Evolutionary conservation across 1,140 invertebrate genomes (phyloP).

Genomic region (Apis cerana): DNA sequence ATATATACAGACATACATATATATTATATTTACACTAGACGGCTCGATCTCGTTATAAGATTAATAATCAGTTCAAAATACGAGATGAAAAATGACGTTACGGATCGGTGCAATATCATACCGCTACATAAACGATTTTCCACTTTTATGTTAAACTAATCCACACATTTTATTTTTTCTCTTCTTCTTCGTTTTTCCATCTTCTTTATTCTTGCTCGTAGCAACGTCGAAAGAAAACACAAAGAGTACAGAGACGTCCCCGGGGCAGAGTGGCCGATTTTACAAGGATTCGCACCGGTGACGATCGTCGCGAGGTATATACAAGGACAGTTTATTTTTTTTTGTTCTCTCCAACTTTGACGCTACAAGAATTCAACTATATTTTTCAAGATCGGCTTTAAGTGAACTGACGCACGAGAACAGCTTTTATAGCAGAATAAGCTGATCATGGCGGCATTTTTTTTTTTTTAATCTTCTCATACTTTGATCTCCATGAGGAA

Average conservation of each 20-base stretch:
- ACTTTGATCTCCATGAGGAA: not conserved
- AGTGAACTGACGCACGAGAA: not conserved
- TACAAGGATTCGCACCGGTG: conserved; percentile 24
- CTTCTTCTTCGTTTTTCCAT: not conserved
- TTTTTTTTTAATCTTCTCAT: not conserved
- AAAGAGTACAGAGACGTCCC: not conserved
- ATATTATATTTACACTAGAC: conserved; percentile 40
- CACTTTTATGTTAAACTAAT: conserved; percentile 5
- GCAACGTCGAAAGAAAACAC: conserved; percentile 14
- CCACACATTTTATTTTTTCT: not conserved
- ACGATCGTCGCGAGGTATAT: conserved; percentile 32
- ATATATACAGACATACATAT: conserved; percentile 38
- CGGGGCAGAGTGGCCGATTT: conserved; percentile 6
- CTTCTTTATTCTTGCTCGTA: conserved; percentile 17
- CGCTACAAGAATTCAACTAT: not conserved
- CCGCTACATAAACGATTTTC: conserved; percentile 13
- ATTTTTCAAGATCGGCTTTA: not conserved
- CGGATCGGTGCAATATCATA: conserved; percentile 33
- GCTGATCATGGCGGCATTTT: too few species aligned
- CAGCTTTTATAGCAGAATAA: not conserved
- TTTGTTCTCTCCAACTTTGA: not conserved
- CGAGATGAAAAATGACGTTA: conserved; percentile 31
- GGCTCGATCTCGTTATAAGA: conserved; percentile 8
- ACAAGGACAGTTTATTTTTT: conserved; percentile 31
- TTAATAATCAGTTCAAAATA: conserved; percentile 30